Evolutionary conservation across 2,797 vertebrate genomes (phyloP), one percentile per base, ranked within the genome.

Genomic region (Myripristis jacobus): DNA sequence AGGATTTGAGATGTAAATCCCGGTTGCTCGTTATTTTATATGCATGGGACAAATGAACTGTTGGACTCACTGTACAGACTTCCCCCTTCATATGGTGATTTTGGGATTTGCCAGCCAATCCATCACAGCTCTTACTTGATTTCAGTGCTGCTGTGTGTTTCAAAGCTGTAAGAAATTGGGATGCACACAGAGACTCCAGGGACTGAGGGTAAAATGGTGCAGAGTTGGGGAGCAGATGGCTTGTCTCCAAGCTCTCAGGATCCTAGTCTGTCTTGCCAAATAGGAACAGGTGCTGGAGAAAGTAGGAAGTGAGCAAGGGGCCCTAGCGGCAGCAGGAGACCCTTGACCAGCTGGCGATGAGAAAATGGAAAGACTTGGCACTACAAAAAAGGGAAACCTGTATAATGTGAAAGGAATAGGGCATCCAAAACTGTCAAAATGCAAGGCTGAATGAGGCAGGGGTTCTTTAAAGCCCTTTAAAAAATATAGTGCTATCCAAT

Each of bases 281-380:
- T 50, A 89, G 86, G 90, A 93, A 92, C 93, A 93, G 92, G 93
- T 94, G 93, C 91, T 88, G 81, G 69, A 85, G 90, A 92, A 90
- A 89, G 87, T 79, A 88, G 90, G 92, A 91, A 87, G 90, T 84
- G 88, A 92, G 90, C 87, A 85, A 87, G 72, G 87, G 87, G 89
- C 85, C 83, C 77, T 73, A 43, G 83, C 66, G 75, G 88, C 92
- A 89, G 89, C 90, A 88, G 92, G 90, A 93, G 89, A 92, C 87
- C 88, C 88, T 81, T 86, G 89, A 92, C 92, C 92, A 94, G 91
- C 91, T 94, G 93, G 91, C 83, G 66, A 80, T 73, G 79, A 89
- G 80, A 85, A 85, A 76, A 80, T 67, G 82, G 62, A 75, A 75
- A 71, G 78, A 78, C 22, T 84, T 91, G 88, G 88, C 87, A 89